Percentiles rank a stretch among this genome's conserved stretches.
These are phyloP conservation scores for Agriopis aurantiaria DNA, from an alignment of 2,888 invertebrate species.

Conservation along the genomic window DNA sequence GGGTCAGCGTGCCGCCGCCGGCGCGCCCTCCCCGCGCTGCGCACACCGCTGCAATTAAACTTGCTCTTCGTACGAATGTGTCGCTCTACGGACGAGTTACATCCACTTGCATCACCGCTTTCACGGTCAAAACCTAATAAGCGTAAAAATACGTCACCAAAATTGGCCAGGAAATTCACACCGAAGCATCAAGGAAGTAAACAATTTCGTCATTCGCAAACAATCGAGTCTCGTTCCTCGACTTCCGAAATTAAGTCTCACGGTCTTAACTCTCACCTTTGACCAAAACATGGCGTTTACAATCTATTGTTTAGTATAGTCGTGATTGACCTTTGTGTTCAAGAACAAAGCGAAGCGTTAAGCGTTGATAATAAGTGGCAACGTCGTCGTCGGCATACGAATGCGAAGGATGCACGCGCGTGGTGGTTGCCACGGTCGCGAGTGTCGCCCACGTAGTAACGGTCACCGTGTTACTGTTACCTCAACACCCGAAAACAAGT, in stretches of 20 bases:
- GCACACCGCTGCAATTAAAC: conserved; percentile 67
- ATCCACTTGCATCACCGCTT: conserved; percentile 44
- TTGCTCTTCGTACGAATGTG: conserved; percentile 67
- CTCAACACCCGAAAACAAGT: conserved; percentile 71
- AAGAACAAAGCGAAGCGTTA: conserved; percentile 54
- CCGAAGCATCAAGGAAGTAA: conserved; percentile 26
- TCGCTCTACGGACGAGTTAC: conserved; percentile 49
- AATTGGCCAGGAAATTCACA: conserved; percentile 21
- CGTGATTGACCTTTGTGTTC: conserved; percentile 62
- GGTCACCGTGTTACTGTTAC: conserved; percentile 76
- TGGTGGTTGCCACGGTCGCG: conserved; percentile 56
- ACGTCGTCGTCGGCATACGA: conserved; percentile 52
- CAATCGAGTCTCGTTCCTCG: conserved; percentile 26
- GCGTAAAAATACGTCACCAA: conserved; percentile 29
- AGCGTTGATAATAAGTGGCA: conserved; percentile 38
- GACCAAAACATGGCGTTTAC: conserved; percentile 43
- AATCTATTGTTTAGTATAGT: conserved; percentile 52
- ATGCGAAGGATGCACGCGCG: conserved; percentile 54
- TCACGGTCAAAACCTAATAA: conserved; percentile 39
- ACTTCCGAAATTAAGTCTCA: conserved; percentile 51
- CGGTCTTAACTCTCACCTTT: conserved; percentile 49
- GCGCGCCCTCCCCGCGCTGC: conserved; percentile 52
- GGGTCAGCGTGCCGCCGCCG: conserved; percentile 78
- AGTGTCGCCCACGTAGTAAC: conserved; percentile 75
- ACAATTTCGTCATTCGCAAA: conserved; percentile 22